Evolutionary conservation across 2,888 invertebrate species (phyloP).

Genomic region (Furcula furcula): DNA sequence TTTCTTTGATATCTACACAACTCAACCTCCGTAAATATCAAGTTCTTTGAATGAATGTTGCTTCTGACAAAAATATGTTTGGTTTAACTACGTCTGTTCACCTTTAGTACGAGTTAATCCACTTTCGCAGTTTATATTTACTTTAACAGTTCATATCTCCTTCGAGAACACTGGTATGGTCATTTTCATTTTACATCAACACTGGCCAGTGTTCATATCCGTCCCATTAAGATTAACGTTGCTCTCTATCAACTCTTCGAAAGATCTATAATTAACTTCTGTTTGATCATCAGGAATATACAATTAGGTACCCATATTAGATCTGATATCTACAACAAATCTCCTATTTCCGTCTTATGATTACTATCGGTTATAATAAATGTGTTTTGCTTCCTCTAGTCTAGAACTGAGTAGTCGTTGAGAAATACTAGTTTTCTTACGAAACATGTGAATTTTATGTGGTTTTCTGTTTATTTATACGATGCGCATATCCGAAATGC

Average conservation of each 20-base stretch:
- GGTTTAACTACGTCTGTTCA: too few relatives aligned
- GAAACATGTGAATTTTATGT: not conserved
- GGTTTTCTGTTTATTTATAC: not conserved
- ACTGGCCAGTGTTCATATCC: too few relatives aligned
- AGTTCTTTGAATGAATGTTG: too few relatives aligned
- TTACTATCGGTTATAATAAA: slow-evolving; percentile 35
- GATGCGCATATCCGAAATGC: not conserved
- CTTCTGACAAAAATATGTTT: too few relatives aligned
- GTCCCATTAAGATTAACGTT: too few relatives aligned
- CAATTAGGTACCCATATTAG: slow-evolving; percentile 18
- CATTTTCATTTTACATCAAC: too few relatives aligned
- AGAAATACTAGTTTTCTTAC: slow-evolving; percentile 26
- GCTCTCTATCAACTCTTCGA: slow-evolving; percentile 7
- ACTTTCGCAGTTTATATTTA: too few relatives aligned
- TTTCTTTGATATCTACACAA: too few relatives aligned
- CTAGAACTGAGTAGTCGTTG: slow-evolving; percentile 31
- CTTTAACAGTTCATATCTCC: too few relatives aligned
- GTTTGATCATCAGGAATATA: not conserved
- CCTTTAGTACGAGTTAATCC: too few relatives aligned
- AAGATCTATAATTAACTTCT: slow-evolving; percentile 2
- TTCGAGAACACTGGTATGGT: too few relatives aligned
- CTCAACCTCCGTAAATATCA: too few relatives aligned
- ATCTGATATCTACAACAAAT: slow-evolving; percentile 27
- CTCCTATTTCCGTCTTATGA: slow-evolving; percentile 41
- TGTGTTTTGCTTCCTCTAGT: slow-evolving; percentile 37